Evolutionary conservation across 2,797 vertebrate species (phyloP), one percentile per base, ranked within the genome.

Genomic region (Lutjanus argentimaculatus): DNA sequence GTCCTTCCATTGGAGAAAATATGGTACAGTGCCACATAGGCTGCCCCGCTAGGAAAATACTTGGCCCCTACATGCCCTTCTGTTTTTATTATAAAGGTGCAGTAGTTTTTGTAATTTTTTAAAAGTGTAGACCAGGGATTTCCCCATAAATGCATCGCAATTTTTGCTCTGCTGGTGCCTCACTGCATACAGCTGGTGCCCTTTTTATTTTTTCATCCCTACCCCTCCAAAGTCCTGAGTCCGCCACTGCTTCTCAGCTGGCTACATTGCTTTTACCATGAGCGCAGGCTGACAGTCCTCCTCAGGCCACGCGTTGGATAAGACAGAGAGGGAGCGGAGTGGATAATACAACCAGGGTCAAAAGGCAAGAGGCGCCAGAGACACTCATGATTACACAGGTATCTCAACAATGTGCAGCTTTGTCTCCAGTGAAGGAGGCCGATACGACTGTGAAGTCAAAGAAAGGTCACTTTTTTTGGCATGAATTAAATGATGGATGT

Each of bases 401-500:
- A 92, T 92, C 88, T 82, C 87, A 88, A 86, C 89, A 92, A 91
- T 90, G 89, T 46, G 75, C 75, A 25, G 85, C 90, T 92, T 89
- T 90, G 91, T 92, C 86, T 90, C 55, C 7, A 0, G 36, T 58
- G 71, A 78, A 64, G 66, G 76, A 83, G 80, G 59, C 70, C 5
- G 48, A 81, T 81, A 73, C 19, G 81, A 79, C 57, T 8, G 19
- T 30, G 16, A 40, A 91, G 91, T 92, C 89, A 85, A 79, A 81
- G 77, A 79, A n/a, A 80, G 87, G 77, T 90, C 85, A 73, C 7
- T 56, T 77, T 51, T 51, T 79, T 56, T 67, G 57, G 63, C 59
- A 46, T 48, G 81, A 66, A 82, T 78, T 46, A 67, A 77, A 83
- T 87, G 87, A 92, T 59, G 80, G 79, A 91, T 80, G 75, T 75